Evolutionary conservation across 2,888 invertebrate genomes (phyloP).

Genomic region (Andrena bucephala): DNA sequence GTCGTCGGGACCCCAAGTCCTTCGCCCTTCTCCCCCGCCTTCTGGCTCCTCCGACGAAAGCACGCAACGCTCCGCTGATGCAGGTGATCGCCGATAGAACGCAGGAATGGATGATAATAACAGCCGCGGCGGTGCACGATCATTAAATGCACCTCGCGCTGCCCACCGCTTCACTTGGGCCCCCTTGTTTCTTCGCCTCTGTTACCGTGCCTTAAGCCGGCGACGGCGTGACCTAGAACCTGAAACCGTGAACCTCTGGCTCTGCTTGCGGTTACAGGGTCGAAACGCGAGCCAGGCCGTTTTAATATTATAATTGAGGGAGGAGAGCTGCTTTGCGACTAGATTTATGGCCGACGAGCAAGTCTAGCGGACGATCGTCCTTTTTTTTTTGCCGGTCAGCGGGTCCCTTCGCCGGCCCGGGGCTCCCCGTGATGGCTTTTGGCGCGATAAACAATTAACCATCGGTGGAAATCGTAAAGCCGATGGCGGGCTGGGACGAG

Average conservation of each 20-base stretch:
- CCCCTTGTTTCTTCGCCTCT: constrained; percentile 53
- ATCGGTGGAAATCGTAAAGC: constrained; percentile 12
- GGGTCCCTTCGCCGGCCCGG: not conserved
- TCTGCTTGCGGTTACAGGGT: constrained; percentile 62
- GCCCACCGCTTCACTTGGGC: constrained; percentile 59
- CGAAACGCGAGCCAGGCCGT: constrained; percentile 43
- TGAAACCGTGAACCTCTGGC: constrained; percentile 68
- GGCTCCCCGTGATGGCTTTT: not conserved
- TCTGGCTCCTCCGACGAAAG: constrained; percentile 16
- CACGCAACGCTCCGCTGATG: constrained; percentile 13
- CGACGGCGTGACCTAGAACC: constrained; percentile 70
- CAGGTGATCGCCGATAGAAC: constrained; percentile 46
- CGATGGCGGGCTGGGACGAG: constrained; percentile 9
- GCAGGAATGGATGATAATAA: constrained; percentile 67
- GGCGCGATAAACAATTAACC: constrained; percentile 21
- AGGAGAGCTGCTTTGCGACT: constrained; percentile 18
- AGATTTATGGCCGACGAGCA: constrained; percentile 27
- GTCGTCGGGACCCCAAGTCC: constrained; percentile 30
- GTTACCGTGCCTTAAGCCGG: constrained; percentile 58
- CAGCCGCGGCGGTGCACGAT: constrained; percentile 51
- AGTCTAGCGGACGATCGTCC: not conserved
- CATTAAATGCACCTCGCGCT: constrained; percentile 58
- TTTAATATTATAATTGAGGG: constrained; percentile 49
- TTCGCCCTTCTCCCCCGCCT: not conserved
- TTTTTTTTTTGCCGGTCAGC: not conserved